Percentiles rank a stretch among this genome's conserved stretches.
Conservation (phyloP, 2,113 vertebrate genomes). For the Oostethus manadensis region DNA sequence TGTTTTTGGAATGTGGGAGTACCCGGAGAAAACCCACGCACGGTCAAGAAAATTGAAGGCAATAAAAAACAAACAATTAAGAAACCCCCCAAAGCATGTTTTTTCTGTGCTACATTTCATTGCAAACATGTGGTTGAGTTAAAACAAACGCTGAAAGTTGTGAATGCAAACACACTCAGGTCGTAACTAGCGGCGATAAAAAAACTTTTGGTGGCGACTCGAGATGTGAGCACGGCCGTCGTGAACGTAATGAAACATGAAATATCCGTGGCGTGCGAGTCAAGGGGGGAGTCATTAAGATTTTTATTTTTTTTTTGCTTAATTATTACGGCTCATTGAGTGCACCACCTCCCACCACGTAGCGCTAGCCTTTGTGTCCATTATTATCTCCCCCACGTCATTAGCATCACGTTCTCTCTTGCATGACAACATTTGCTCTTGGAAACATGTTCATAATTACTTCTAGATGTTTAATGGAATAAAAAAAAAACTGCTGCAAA, state of each 20-base stretch:
- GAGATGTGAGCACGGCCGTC: slow-evolving; percentile 18
- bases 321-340: slow-evolving; percentile 70
- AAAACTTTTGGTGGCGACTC: no score
- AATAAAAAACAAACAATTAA: no score
- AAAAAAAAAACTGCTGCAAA: slow-evolving; percentile 32
- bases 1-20: no score
- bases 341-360: slow-evolving; percentile 50
- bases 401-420: slow-evolving; percentile 46
- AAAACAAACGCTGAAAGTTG: no score
- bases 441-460: slow-evolving; percentile 57
- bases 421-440: slow-evolving; percentile 36
- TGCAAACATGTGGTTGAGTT: no score
- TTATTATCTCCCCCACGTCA: slow-evolving; percentile 41
- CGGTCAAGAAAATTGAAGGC: no score
- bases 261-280: slow-evolving; percentile 63
- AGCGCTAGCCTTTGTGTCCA: slow-evolving; percentile 42
- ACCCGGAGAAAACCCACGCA: no score
- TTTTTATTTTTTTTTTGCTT: slow-evolving; percentile 49
- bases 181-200: no score
- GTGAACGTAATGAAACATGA: slow-evolving; percentile 68
- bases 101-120: no score
- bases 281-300: slow-evolving; percentile 59
- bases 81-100: no score
- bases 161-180: no score
- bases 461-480: slow-evolving; percentile 44